Evolutionary conservation across 64 coral and sea anemone genomes (phyloP).

Genomic region (Platygyra sinensis): DNA sequence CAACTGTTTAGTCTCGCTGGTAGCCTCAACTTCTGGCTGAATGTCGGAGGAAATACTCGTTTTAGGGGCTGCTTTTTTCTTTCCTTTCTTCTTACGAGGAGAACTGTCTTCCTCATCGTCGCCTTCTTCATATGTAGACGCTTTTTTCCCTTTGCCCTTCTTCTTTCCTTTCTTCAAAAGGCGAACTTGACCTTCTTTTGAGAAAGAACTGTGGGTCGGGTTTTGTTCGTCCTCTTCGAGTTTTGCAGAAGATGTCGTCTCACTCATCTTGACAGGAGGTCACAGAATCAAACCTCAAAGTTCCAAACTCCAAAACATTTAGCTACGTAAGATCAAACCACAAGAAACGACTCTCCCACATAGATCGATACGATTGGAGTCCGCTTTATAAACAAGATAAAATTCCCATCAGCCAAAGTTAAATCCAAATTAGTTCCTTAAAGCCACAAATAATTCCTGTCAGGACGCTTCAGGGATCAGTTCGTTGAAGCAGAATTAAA

Average conservation of each 20-base stretch:
- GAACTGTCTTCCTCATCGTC: not conserved
- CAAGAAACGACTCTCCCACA: not conserved
- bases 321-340: not conserved
- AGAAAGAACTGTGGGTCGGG: not conserved
- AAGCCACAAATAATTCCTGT: not conserved
- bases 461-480: not conserved
- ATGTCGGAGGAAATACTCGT: not conserved
- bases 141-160: constrained; percentile 33
- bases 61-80: constrained; percentile 6
- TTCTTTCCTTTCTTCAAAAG: constrained; percentile 25
- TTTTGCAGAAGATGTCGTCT: not conserved
- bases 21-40: not conserved
- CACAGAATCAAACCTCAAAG: not conserved
- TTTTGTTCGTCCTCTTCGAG: not conserved
- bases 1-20: not conserved
- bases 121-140: not conserved
- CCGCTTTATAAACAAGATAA: not conserved
- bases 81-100: constrained; percentile 37
- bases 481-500: not conserved
- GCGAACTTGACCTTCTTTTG: not conserved
- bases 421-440: constrained; percentile 3
- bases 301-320: not conserved
- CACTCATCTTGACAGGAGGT: constrained; percentile 2
- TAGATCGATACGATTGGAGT: too few relatives aligned
- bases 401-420: not conserved